Base-by-base conservation (phyloP, 2,113 vertebrate genomes). In the Poeciliopsis retropinna region DNA sequence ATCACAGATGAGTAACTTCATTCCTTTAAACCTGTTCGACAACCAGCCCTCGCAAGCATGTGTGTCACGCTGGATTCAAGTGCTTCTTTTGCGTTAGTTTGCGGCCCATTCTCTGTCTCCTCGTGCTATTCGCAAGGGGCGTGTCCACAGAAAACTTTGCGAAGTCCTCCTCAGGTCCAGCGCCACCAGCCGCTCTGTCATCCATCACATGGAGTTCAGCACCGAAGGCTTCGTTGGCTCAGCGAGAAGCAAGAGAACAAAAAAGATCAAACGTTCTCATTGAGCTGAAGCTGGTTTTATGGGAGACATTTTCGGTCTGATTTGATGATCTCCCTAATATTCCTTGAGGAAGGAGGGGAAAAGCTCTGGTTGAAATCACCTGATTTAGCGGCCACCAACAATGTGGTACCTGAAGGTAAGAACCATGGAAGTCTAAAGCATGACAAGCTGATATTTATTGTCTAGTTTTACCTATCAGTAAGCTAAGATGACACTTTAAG, bases 21-120 rank as follows among this genome's bases (percentile, higher is more conserved):
- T 78, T 83, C 82, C 76, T 62, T 27, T 32, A 6, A 92, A 91
- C 88, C 78, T 64, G 79, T 91, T 81, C 57, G 67, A 9, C 85
- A 37, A 57, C 39, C 27, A 39, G 64, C 30, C 0, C 12, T 28
- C 34, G 37, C 9, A 34, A 79, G 67, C 4, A 1, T 10, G 44
- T 31, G 2, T 64, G 60, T 80, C 66, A 82, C 27, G 67, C 27
- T 64, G 57, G 32, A 64, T 68, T 60, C 73, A 57, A 37, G 64
- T 15, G 12, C 29, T 74, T 64, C 39, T 60, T 81, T 85, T 41
- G 68, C 67, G 61, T 69, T 29, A 30, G 22, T 62, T 54, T 29
- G 27, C 28, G 41, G 67, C 8, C 22, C 11, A n/a, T 57, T 54
- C 47, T 63, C 44, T 82, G 62, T 28, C 78, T 76, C 60, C 5